Evolutionary conservation across 2,113 vertebrate species (phyloP), one percentile per base, ranked within the genome.

Genomic region (Natator depressus): DNA sequence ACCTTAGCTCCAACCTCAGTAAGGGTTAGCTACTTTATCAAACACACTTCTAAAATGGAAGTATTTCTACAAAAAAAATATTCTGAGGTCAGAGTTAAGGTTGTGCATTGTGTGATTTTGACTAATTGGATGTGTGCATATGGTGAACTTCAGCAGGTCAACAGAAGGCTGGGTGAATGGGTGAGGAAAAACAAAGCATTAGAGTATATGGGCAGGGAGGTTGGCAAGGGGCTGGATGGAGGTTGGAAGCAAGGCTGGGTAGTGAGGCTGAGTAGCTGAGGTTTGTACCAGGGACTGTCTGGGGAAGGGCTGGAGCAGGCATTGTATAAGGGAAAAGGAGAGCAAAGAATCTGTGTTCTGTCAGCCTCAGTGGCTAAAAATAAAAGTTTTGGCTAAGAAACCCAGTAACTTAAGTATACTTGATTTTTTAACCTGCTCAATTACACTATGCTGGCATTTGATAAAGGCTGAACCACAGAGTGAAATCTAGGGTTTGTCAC

Each of bases 141-240:
- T 25, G 82, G 72, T 14, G 50, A 54, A 47, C 0, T 0, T 11
- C 38, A 49, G 57, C 29, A 76, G 55, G 53, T 24, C 20, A 2
- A 0, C 0, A 84, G 55, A 35, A 8, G 51, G 72, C 14, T 59
- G 84, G 3, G 2, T 69, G 65, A 16, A 80, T 42, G 72, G 25
- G 46, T 1, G 5, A 81, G 27, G 84, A 50, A 16, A 69, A 38
- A 47, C 1, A 6, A 6, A 27, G 22, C 6, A 6, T 47, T 27
- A 14, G 69, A 72, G 2, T 10, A 59, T 81, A 13, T 10, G 4
- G 0, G 0, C 0, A 2, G 55, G 82, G 57, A 59, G 35, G 72
- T 55, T 46, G 82, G 6, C 0, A 12, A 55, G 20, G 59, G 78
- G 51, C 84, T 19, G 2, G 3, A 6, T 19, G 2, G 3, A 6